Base-by-base conservation (phyloP, 2,797 vertebrate genomes). In the Poliocrania exsul region DNA sequence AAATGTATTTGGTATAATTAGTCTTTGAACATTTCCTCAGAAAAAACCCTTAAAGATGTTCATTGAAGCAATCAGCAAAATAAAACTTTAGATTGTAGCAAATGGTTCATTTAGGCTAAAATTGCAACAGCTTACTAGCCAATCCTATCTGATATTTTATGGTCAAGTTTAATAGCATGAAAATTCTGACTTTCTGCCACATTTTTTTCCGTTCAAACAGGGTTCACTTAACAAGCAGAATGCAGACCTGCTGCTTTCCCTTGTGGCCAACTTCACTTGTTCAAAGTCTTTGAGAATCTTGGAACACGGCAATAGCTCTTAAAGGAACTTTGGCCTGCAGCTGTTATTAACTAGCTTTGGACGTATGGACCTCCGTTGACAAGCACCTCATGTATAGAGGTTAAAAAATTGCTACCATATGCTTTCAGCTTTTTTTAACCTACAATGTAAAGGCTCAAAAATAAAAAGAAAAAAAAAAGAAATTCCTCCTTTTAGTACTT, bases 311-410 rank as follows among this genome's bases (percentile, higher is more conserved):
- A 95, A 95, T 86, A 92, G 72, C 82, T 96, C 92, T 95, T 91
- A 91, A 26, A 90, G 91, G 92, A 97, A 96, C 80, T 94, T 92
- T 96, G 92, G 91, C 91, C 95, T 81, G 90, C 89, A 96, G 96
- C 97, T 97, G 91, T 96, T 95, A 96, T 95, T 97, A 97, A 97
- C 95, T 96, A 95, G 95, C 79, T 96, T 85, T 94, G 95, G 96
- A 93, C 62, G 83, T 81, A 94, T 86, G 95, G 95, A 93, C 80
- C 89, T 94, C 75, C 24, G 83, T 70, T 97, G 95, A 96, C 72
- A 96, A 93, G 90, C 69, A 94, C 80, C 92, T 96, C 87, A 96
- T 66, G 86, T 88, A 93, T 70, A 95, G 53, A 96, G 90, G 85
- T 91, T 97, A 96, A 96, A 94, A 96, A 97, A 98, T 95, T 95